Conservation (phyloP, 2,113 vertebrate genomes). For the Excalfactoria chinensis region DNA sequence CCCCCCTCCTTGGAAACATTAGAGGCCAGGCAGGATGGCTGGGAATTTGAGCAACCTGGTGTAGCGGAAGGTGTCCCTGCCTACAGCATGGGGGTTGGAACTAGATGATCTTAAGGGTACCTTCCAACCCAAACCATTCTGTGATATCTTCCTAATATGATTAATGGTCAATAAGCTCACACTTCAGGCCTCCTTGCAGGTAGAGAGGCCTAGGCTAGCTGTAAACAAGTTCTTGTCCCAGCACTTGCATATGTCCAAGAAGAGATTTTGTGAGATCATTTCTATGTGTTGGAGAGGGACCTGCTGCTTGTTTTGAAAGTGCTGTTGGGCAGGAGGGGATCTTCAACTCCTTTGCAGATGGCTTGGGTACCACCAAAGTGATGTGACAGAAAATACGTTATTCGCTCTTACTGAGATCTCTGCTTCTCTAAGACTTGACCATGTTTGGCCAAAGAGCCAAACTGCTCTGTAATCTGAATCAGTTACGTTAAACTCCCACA, state of each 20-base stretch:
- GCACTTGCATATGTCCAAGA: fast-evolving
- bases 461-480: fast-evolving
- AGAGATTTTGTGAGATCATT: fast-evolving
- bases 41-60: no score
- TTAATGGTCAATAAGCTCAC: neutral
- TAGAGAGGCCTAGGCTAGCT: neutral
- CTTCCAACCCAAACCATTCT: no score
- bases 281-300: fast-evolving
- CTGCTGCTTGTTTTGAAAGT: neutral
- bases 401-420: neutral
- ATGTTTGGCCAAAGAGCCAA: neutral
- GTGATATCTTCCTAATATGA: neutral
- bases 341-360: fast-evolving
- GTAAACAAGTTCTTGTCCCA: neutral
- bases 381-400: neutral
- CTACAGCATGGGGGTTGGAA: no score
- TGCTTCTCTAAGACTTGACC: neutral
- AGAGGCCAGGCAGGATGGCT: no score
- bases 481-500: neutral
- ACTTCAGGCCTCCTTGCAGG: fast-evolving
- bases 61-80: no score
- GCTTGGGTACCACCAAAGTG: fast-evolving
- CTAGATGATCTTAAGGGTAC: no score
- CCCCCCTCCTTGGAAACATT: no score
- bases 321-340: fast-evolving